Percentiles rank a stretch among this genome's conserved stretches.
These are phyloP conservation scores for Tetramorium bicarinatum DNA, from an alignment of 2,888 invertebrate genomes.

Conservation along the genomic window DNA sequence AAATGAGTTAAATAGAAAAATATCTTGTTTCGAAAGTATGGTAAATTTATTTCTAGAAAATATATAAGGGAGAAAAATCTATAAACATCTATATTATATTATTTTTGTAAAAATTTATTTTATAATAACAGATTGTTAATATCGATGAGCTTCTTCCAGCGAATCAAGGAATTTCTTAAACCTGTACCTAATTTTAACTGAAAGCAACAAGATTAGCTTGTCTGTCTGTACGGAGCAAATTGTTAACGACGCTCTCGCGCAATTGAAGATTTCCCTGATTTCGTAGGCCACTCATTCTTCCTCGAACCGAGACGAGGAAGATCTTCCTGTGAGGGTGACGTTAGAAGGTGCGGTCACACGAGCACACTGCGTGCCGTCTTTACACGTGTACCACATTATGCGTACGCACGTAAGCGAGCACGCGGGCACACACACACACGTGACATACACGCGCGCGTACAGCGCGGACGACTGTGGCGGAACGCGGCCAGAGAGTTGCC, in stretches of 20 bases:
- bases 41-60: neutral
- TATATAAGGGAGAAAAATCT: neutral
- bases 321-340: neutral
- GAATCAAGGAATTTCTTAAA: neutral
- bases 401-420: neutral
- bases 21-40: neutral
- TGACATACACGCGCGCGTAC: slow-evolving; percentile 65
- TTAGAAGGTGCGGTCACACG: slow-evolving; percentile 7
- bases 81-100: neutral
- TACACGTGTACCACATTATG: neutral
- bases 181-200: neutral
- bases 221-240: neutral
- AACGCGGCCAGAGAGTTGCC: slow-evolving; percentile 84
- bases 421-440: neutral
- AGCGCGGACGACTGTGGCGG: slow-evolving; percentile 83
- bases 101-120: neutral
- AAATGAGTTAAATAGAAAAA: neutral
- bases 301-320: slow-evolving; percentile 19
- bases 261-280: slow-evolving; percentile 16
- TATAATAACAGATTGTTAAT: neutral
- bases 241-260: neutral
- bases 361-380: neutral
- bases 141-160: neutral
- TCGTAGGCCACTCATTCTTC: neutral
- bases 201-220: neutral